These are phyloP conservation scores for Pseudomyrmex cubaensis DNA, from an alignment of 1,140 invertebrate genomes.

Conservation along the genomic window DNA sequence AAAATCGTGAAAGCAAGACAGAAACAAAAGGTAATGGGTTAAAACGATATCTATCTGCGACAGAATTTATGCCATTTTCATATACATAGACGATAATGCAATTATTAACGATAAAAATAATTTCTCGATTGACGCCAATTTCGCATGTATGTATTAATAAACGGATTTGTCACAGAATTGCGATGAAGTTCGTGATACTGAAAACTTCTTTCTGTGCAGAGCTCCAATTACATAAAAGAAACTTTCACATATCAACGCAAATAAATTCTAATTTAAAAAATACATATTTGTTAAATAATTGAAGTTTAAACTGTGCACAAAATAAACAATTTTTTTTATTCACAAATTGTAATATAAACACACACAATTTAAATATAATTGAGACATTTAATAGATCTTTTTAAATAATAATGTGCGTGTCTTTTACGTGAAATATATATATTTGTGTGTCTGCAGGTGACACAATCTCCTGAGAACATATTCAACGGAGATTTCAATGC, in stretches of 20 bases:
- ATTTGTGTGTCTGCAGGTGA: background rate
- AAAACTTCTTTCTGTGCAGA: background rate
- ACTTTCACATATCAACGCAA: no score
- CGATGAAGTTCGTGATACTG: background rate
- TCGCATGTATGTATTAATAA: background rate
- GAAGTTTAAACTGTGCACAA: no score
- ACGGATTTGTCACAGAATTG: background rate
- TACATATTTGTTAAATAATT: no score
- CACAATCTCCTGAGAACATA: background rate
- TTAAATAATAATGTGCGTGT: background rate
- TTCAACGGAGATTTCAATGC: slow-evolving; percentile 19
- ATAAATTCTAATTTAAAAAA: no score
- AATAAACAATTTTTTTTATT: no score
- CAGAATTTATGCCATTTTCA: slow-evolving; percentile 4
- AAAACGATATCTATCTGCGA: slow-evolving; percentile 41
- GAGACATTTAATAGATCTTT: slow-evolving; percentile 15
- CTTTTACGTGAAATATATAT: background rate
- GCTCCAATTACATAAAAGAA: no score
- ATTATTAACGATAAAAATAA: slow-evolving; percentile 19
- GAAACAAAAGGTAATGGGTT: slow-evolving; percentile 50
- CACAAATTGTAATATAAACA: no score
- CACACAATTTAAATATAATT: no score
- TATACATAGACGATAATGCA: background rate
- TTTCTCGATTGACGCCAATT: background rate
- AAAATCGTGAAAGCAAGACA: slow-evolving; percentile 24